Evolutionary conservation across 1,140 invertebrate species (phyloP), one percentile per base, ranked within the genome.

Genomic region (Vanessa atalanta): DNA sequence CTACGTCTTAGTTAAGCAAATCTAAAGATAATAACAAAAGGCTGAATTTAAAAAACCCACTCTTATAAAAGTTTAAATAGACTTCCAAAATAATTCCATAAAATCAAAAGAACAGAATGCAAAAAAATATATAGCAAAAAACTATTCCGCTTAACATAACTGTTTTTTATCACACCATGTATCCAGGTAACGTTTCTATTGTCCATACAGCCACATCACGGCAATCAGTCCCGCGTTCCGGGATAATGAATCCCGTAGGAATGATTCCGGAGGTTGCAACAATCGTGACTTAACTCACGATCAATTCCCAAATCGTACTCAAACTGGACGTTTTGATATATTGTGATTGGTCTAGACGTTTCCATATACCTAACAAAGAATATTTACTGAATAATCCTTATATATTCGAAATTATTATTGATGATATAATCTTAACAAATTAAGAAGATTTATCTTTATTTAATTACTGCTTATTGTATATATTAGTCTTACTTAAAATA

Each of bases 241-340:
- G 79, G 84, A 80, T 91, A 88, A 89, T 90, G 86, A 90, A 91
- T 90, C 88, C 89, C 89, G 70, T 13, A 77, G 87, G 89, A 89
- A 78, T 81, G 79, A 75, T 85, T 78, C 85, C 80, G 85, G 83
- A 83, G 83, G 83, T 73, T 82, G 79, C 83, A 83, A 88, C 89
- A 88, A 85, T 87, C 88, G 88, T 91, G 87, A 91, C 89, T 88
- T 85, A 85, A 89, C 87, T 91, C 88, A 73, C 84, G 84, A 91
- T 91, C 88, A 85, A 91, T 88, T 88, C 87, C 88, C 88, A 84
- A 85, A 88, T 86, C 87, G 79, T 81, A 63, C 68, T 80, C 76
- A 79, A 77, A 81, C 75, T 82, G 78, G 81, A 80, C 71, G 79
- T 31, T 80, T 81, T 81, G 72, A 81, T 84, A 78, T 88, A 81